Percentiles rank a stretch among this genome's conserved stretches.
Conservation (phyloP, 2,797 vertebrate genomes). For the Vespertilio murinus region DNA sequence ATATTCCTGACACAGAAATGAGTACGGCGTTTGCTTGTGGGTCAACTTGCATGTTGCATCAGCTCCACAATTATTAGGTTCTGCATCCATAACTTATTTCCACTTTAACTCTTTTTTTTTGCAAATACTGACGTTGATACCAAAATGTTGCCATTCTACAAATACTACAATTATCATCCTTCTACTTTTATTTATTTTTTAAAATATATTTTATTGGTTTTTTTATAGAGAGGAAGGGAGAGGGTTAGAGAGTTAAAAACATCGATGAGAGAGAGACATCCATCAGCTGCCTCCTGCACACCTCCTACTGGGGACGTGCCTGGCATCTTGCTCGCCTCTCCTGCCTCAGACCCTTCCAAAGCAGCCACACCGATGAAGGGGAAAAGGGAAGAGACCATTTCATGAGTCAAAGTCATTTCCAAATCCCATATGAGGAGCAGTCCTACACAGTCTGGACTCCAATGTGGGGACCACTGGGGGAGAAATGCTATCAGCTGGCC, state of each 20-base stretch:
- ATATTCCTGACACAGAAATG: neutral
- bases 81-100: neutral
- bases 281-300: too few relatives aligned
- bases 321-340: neutral
- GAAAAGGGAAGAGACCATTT: neutral
- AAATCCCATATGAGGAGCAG: neutral
- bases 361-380: neutral
- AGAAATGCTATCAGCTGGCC: too few relatives aligned
- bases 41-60: neutral
- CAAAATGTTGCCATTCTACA: neutral
- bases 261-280: too few relatives aligned
- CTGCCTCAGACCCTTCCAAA: neutral
- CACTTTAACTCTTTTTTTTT: neutral
- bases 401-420: neutral
- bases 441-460: neutral
- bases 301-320: too few relatives aligned
- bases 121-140: neutral
- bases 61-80: neutral
- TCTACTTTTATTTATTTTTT: neutral
- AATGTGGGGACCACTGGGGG: accelerated
- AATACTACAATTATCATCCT: neutral
- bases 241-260: too few relatives aligned
- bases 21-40: neutral
- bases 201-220: too few relatives aligned
- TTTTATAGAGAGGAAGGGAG: too few relatives aligned